Base-by-base conservation (phyloP, 2,888 invertebrate species). In the Melanotus villosus region DNA sequence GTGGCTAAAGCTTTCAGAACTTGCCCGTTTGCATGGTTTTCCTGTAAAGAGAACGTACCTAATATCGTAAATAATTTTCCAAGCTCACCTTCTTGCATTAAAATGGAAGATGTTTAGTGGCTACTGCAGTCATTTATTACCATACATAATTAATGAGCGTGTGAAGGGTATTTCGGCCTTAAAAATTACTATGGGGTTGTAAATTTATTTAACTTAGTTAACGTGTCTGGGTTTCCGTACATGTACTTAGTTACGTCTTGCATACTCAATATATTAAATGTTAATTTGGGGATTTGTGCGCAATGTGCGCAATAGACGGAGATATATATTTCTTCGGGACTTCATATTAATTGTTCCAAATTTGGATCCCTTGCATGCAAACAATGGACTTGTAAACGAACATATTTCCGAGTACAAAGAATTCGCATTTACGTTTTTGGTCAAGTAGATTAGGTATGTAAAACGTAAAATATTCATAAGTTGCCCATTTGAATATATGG, bases 1-100 rank as follows among this genome's bases (percentile, higher is more conserved):
- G 75, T 76, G 41, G 80, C 78, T 60, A 83, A 73, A 14, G 80
- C 82, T 68, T 77, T 76, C 65, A 79, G 78, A 16, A 79, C 78
- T 68, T 75, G 75, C 21, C 80, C 77, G 75, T 79, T 79, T 50
- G 78, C 74, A 41, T 58, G 45, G 41, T 16, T 16, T 9, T 77
- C 78, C 80, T 81, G 65, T 64, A 76, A 77, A 47, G 64, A 70
- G 65, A 21, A 52, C 23, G 45, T 32, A 62, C 57, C n/a, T 58
- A 57, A 64, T 58, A 56, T 66, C 60, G 57, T 66, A 66, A 70
- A 70, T 62, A 67, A 52, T 56, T 57, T 60, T 56, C 16, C 47
- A n/a, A 19, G 34, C 45, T 19, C 56, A 57, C 19, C 30, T 57
- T 52, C 34, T 70, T 65, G 54, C 62, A 62, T 66, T 70, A 64